Conservation (phyloP, 2,888 invertebrate genomes). For the Myopa testacea region DNA sequence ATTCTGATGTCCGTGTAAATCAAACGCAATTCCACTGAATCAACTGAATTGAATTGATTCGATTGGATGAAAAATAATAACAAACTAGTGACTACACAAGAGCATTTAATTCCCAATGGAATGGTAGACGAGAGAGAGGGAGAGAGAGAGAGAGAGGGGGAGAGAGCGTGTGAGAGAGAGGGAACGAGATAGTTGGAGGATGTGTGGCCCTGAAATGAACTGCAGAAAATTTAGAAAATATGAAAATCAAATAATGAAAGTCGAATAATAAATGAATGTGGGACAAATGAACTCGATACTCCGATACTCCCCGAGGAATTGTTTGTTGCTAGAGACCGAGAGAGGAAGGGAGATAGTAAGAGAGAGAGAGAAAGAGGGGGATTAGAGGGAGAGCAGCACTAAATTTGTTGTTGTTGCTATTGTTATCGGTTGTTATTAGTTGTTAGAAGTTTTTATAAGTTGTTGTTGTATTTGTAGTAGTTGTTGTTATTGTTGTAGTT, state of each 20-base stretch:
- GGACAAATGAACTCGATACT: conserved; percentile 16
- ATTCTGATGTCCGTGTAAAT: background rate
- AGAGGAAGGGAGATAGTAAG: background rate
- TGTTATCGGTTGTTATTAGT: background rate
- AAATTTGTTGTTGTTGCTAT: background rate
- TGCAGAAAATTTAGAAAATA: conserved; percentile 34
- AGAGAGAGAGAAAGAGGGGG: background rate
- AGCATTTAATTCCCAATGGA: conserved; percentile 25
- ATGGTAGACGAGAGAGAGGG: background rate
- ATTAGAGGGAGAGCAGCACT: too few species aligned
- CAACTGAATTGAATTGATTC: conserved; percentile 27
- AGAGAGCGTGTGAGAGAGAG: background rate
- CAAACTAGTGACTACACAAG: conserved; percentile 28
- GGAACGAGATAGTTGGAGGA: background rate
- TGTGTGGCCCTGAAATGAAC: conserved; percentile 16
- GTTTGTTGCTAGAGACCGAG: background rate
- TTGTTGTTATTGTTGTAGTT: background rate
- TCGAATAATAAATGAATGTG: conserved; percentile 29
- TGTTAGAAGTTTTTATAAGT: background rate
- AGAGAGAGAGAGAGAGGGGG: background rate
- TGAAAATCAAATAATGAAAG: conserved; percentile 37
- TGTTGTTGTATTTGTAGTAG: background rate
- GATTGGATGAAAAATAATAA: conserved; percentile 37
- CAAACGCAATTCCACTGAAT: conserved; percentile 18
- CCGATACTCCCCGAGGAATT: background rate